A percentile compares a stretch with the other conserved stretches of the same genome.
phyloP scores from a whole-genome alignment of 2,888 invertebrate species.

The Phanerotoma sp. region DNA sequence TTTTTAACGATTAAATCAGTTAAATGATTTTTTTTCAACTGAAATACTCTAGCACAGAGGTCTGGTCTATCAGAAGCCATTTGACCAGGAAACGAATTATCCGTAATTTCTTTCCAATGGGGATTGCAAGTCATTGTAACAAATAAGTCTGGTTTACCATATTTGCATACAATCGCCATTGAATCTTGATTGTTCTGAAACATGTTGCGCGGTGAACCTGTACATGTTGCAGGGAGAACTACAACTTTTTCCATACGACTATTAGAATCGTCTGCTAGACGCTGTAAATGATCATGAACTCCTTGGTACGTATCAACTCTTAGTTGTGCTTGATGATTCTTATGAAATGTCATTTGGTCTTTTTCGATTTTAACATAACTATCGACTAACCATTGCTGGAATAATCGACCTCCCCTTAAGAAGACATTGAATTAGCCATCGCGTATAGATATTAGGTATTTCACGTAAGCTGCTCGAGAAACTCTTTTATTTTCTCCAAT shows the following conservation, averaged over 20 bases:
- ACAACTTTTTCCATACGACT: slow-evolving; percentile 25
- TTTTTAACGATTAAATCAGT: slow-evolving; percentile 24
- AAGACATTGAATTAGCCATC: slow-evolving; percentile 17
- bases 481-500: slow-evolving; percentile 14
- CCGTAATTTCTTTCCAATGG: slow-evolving; percentile 32
- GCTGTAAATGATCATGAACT: slow-evolving; percentile 24
- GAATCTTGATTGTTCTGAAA: slow-evolving; percentile 33
- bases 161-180: slow-evolving; percentile 31
- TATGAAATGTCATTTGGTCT: slow-evolving; percentile 20
- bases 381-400: slow-evolving; percentile 29
- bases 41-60: slow-evolving; percentile 26
- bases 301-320: slow-evolving; percentile 27
- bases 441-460: slow-evolving; percentile 23
- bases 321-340: slow-evolving; percentile 26
- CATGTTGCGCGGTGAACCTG: slow-evolving; percentile 33
- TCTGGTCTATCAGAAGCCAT: slow-evolving; percentile 32
- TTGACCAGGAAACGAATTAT: slow-evolving; percentile 31
- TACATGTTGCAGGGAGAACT: slow-evolving; percentile 31
- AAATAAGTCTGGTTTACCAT: slow-evolving; percentile 31
- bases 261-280: slow-evolving; percentile 6
- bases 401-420: slow-evolving; percentile 22
- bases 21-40: slow-evolving; percentile 29
- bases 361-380: slow-evolving; percentile 29
- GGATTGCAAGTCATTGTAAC: slow-evolving; percentile 35
- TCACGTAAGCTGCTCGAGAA: slow-evolving; percentile 18